phyloP scores from a whole-genome alignment of 1,140 invertebrate genomes.

The Drosophila melanogaster region Release_6_plus_ISO1_MT NT_033777.3:5515001-5515500 shows the following conservation, averaged over 20 bases:
- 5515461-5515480: conserved; percentile 19
- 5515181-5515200: conserved; percentile 17
- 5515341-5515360: conserved; percentile 23
- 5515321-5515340: conserved; percentile 1
- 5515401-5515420: conserved; percentile 16
- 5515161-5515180: conserved; percentile 24
- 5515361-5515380: conserved; percentile 20
- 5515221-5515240: conserved; percentile 16
- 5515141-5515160: conserved; percentile 48
- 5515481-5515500: neutral
- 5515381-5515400: conserved; percentile 10
- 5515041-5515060: conserved; percentile 65
- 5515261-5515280: conserved; percentile 13
- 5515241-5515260: conserved; percentile 31
- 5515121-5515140: conserved; percentile 31
- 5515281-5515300: neutral
- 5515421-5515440: conserved; percentile 37
- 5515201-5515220: neutral
- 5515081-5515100: conserved; percentile 48
- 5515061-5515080: conserved; percentile 33
- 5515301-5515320: conserved; percentile 6
- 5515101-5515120: conserved; percentile 65
- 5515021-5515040: conserved; percentile 54
- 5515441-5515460: conserved; percentile 14
- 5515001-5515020: conserved; percentile 31